Evolutionary conservation across 2,888 invertebrate species (phyloP).

Genomic region (Eupithecia insigniata): DNA sequence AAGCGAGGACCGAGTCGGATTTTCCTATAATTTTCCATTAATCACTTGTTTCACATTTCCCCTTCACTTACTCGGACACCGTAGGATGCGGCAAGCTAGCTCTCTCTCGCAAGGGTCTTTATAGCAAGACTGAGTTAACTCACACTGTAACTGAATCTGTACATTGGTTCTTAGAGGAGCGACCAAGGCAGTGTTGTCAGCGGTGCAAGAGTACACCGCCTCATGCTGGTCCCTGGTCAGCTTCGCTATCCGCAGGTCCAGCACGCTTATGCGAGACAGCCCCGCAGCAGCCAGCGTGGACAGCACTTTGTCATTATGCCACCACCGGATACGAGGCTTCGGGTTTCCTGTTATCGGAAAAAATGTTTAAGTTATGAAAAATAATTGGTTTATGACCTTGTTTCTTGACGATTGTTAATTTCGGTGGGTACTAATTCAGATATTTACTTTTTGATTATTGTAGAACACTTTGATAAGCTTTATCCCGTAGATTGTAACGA

Average conservation of each 20-base stretch:
- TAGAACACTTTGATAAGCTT: background rate
- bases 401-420: too few relatives aligned
- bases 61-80: too few relatives aligned
- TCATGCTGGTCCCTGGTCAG: constrained; percentile 86
- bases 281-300: constrained; percentile 70
- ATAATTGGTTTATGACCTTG: background rate
- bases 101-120: too few relatives aligned
- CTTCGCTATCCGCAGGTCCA: constrained; percentile 71
- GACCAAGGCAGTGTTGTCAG: constrained; percentile 88
- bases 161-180: constrained; percentile 87
- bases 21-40: too few relatives aligned
- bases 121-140: constrained; percentile 62
- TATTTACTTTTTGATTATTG: background rate
- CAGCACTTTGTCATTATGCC: constrained; percentile 76
- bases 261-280: constrained; percentile 65
- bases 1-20: too few relatives aligned
- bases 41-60: too few relatives aligned
- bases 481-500: background rate
- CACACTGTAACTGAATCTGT: constrained; percentile 87
- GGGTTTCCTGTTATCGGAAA: constrained; percentile 64
- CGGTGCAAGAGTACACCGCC: constrained; percentile 88
- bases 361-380: background rate
- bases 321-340: constrained; percentile 78
- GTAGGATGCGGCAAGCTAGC: too few relatives aligned
- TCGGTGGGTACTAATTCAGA: background rate